Percentiles rank a stretch among this genome's conserved stretches.
Conservation (phyloP, 2,888 invertebrate species). For the Troilus luridus region DNA sequence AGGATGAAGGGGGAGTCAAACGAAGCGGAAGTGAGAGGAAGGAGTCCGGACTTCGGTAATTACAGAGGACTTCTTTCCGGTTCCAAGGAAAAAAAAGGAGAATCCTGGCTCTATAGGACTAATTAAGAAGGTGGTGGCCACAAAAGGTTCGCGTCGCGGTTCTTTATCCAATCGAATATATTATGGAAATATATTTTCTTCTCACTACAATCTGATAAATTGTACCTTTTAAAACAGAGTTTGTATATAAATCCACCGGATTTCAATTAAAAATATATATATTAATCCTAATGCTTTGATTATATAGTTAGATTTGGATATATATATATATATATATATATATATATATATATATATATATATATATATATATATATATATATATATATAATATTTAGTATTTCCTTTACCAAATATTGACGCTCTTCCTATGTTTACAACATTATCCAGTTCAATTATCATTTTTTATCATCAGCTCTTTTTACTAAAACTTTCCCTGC, state of each 20-base stretch:
- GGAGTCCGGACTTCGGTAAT: neutral
- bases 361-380: too few species aligned
- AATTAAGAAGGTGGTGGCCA: slow-evolving; percentile 7
- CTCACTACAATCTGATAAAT: neutral
- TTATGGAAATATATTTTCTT: slow-evolving; percentile 1
- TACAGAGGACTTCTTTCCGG: slow-evolving; percentile 41
- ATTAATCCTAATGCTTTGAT: too few species aligned
- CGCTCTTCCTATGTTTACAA: too few species aligned
- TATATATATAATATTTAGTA: too few species aligned
- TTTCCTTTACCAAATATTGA: too few species aligned
- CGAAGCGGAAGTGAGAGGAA: slow-evolving; percentile 36
- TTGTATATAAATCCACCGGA: neutral
- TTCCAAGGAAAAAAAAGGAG: neutral
- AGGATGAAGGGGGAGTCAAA: slow-evolving; percentile 24
- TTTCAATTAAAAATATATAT: neutral
- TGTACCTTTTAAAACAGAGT: neutral
- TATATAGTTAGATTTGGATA: too few species aligned
- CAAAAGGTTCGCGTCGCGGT: neutral
- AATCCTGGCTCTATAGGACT: neutral
- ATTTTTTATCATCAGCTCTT: too few species aligned
- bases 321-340: too few species aligned
- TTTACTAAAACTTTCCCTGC: too few species aligned
- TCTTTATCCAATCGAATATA: neutral
- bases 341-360: too few species aligned
- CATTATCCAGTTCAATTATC: too few species aligned